These are phyloP conservation scores for Seriola quinqueradiata DNA, from an alignment of 2,113 vertebrate genomes.

Conservation along the genomic window DNA sequence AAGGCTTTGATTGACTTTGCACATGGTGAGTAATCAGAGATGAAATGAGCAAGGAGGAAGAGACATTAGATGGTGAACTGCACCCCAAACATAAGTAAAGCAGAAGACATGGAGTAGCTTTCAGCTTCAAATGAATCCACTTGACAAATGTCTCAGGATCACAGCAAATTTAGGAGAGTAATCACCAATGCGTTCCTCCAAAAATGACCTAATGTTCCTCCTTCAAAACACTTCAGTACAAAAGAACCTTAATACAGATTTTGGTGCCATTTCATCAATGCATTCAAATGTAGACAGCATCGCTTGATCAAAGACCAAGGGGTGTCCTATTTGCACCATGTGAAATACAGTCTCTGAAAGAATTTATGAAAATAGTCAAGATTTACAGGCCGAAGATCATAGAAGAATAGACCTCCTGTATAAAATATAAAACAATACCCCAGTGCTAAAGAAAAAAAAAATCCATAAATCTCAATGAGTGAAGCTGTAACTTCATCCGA, in stretches of 20 bases:
- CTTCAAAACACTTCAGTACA: slow-evolving; percentile 55
- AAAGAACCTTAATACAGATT: slow-evolving; percentile 58
- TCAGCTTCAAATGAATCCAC: slow-evolving; percentile 34
- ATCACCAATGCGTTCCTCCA: slow-evolving; percentile 36
- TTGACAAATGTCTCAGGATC: slow-evolving; percentile 29
- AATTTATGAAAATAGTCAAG: slow-evolving; percentile 77
- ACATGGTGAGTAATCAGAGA: slow-evolving; percentile 47
- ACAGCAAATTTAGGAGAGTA: slow-evolving; percentile 30
- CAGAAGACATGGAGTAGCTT: slow-evolving; percentile 36
- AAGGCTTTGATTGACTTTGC: slow-evolving; percentile 53
- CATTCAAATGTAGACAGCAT: slow-evolving; percentile 53
- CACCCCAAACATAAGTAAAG: slow-evolving; percentile 43
- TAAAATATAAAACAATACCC: slow-evolving; percentile 78
- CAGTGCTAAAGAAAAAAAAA: slow-evolving; percentile 70
- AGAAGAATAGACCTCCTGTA: slow-evolving; percentile 78
- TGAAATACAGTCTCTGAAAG: slow-evolving; percentile 72
- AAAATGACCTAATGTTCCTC: slow-evolving; percentile 59
- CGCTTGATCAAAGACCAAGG: slow-evolving; percentile 39
- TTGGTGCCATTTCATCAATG: slow-evolving; percentile 53
- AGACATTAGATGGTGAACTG: slow-evolving; percentile 19
- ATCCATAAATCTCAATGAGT: slow-evolving; percentile 69
- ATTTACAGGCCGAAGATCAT: slow-evolving; percentile 77
- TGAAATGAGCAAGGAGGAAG: slow-evolving; percentile 45
- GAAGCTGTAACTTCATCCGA: slow-evolving; percentile 72
- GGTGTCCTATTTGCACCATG: slow-evolving; percentile 59